Base-by-base conservation (phyloP, 1,140 invertebrate genomes). In the Drosophila leontia region DNA sequence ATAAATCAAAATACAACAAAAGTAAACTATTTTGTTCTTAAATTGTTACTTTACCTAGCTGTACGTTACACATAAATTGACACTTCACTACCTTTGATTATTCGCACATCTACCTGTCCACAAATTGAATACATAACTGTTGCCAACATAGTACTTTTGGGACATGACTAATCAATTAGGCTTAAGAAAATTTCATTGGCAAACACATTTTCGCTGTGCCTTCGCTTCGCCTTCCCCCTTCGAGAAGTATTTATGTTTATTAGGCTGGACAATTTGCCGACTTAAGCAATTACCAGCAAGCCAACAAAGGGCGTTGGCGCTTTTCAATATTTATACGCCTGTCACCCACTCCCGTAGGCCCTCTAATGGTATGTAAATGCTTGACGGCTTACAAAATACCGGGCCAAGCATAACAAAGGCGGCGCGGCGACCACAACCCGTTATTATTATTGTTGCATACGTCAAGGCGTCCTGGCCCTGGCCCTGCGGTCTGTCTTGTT, bases 391-490 rank as follows among this genome's bases (percentile, higher is more conserved):
- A 78, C 76, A 74, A 79, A 64, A 58, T 51, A 47, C 41, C 53
- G 48, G 29, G 53, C 39, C 44, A 74, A 19, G 77, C 67, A 79
- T 64, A 78, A 78, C 75, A 78, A 79, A 59, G 59, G 65, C 70
- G 37, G 70, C 35, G 17, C 53, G 62, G 75, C 65, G 65, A 71
- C 58, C 75, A 63, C 76, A 79, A 78, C 75, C 76, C 67, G 76
- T 79, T 79, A 79, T 80, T 80, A 80, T 79, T 79, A 79, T 60
- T 79, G 77, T 80, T 80, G 77, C 77, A 80, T 80, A 80, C 69
- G 76, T 58, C 65, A 65, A 79, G 77, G 76, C 76, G 68, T 34
- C 64, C 67, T 55, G 35, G 48, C 60, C 44, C 34, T 51, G 35
- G 48, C 60, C 44, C 34, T 51, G 35, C 53, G 60, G 59, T 50